A percentile compares a stretch with the other conserved stretches of the same genome.
phyloP scores from a whole-genome alignment of 2,113 vertebrate genomes.

The Caracal caracal region DNA sequence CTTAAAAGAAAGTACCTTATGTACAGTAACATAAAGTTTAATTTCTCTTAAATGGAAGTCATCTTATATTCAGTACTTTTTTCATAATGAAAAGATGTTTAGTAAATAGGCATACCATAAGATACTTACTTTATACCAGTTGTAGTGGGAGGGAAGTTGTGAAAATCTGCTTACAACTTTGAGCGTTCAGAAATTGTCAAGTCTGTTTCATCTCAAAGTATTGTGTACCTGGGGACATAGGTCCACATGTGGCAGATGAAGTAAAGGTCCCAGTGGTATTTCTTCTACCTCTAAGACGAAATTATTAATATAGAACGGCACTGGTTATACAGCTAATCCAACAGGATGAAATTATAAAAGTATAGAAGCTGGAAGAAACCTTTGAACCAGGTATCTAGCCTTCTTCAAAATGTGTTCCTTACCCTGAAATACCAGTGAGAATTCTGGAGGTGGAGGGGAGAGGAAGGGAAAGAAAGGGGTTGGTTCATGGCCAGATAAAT shows the following conservation, averaged over 20 bases:
- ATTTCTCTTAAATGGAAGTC: neutral
- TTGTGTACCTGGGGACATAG: neutral
- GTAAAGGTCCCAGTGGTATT: neutral
- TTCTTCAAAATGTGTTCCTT: slow-evolving; percentile 2
- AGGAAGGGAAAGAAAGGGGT: neutral
- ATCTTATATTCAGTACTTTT: neutral
- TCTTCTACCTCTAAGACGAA: neutral
- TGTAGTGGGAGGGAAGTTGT: neutral
- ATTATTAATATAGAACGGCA: neutral
- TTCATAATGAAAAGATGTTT: slow-evolving; percentile 20
- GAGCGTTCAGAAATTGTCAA: neutral
- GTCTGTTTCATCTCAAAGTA: neutral
- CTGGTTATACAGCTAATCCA: neutral
- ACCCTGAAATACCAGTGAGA: neutral
- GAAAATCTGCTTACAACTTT: neutral
- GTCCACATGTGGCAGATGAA: neutral
- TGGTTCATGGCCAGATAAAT: neutral
- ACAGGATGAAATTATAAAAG: neutral
- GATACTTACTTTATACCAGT: neutral
- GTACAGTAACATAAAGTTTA: neutral
- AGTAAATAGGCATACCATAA: neutral
- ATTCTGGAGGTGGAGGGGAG: neutral
- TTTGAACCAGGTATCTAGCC: neutral
- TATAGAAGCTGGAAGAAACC: neutral
- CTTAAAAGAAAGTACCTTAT: neutral